Evolutionary conservation across 2,797 vertebrate genomes (phyloP).

Genomic region (Craterocephalus amniculus): DNA sequence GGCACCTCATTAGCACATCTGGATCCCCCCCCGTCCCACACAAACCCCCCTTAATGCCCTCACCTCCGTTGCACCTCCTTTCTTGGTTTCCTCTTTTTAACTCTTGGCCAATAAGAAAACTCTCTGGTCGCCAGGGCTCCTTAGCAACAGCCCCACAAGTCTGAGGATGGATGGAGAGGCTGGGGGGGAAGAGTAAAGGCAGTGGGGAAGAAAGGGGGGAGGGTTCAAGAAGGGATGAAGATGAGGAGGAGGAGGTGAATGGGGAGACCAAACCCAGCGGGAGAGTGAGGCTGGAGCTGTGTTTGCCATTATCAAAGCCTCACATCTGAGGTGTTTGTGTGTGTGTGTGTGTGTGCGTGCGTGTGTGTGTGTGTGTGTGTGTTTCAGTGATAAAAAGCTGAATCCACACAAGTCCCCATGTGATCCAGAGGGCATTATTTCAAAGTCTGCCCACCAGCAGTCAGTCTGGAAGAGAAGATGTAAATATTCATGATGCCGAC

Average conservation of each 20-base stretch:
- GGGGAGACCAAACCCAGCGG: conserved; percentile 53
- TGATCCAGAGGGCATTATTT: not conserved
- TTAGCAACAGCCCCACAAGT: conserved; percentile 81
- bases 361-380: too few relatives aligned
- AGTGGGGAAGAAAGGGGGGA: not conserved
- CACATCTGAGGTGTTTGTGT: conserved; percentile 31
- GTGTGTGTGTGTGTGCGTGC: conserved; percentile 8
- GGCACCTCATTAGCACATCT: conserved; percentile 60
- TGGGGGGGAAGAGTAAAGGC: conserved; percentile 18
- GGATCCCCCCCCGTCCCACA: conserved; percentile 16
- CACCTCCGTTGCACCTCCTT: not conserved
- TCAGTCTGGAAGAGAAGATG: not conserved
- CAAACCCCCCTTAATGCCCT: not conserved
- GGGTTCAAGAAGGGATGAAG: conserved; percentile 25
- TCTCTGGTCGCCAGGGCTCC: conserved; percentile 72
- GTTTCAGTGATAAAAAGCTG: not conserved
- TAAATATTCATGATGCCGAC: not conserved
- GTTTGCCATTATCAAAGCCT: conserved; percentile 68
- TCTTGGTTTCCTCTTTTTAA: conserved; percentile 40
- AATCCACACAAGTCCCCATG: not conserved
- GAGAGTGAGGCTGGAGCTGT: conserved; percentile 61
- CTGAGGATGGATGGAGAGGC: conserved; percentile 33
- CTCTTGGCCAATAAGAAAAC: conserved; percentile 74
- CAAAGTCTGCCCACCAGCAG: not conserved
- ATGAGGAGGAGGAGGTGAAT: conserved; percentile 28